These are phyloP conservation scores for Acrobasis suavella DNA, from an alignment of 2,888 invertebrate species.

Conservation along the genomic window DNA sequence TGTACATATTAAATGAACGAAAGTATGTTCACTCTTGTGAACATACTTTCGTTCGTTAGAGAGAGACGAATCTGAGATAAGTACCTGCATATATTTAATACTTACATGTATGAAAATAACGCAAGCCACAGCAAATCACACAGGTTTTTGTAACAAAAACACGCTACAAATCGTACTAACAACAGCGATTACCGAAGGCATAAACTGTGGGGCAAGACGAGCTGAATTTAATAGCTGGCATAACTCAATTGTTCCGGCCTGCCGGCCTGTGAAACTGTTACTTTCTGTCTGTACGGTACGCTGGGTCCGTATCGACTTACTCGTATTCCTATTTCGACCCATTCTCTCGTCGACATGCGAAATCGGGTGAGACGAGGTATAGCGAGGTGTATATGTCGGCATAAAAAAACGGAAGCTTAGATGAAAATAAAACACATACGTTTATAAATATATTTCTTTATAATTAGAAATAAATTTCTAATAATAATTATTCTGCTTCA, in stretches of 20 bases:
- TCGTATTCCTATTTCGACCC: not conserved
- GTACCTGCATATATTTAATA: too few species aligned
- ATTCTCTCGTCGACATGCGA: not conserved
- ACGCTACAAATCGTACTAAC: constrained; percentile 45
- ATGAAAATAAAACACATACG: too few species aligned
- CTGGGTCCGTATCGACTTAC: constrained; percentile 30
- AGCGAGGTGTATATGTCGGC: too few species aligned
- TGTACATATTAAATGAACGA: too few species aligned
- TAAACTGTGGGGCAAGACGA: constrained; percentile 47
- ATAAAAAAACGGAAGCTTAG: too few species aligned
- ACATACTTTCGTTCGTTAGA: too few species aligned
- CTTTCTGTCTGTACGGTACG: constrained; percentile 44
- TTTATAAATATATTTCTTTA: too few species aligned
- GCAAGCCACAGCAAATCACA: not conserved
- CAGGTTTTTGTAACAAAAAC: constrained; percentile 26
- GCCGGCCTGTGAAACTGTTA: constrained; percentile 67
- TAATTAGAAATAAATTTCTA: too few species aligned
- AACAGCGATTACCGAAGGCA: constrained; percentile 51
- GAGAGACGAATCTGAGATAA: too few species aligned
- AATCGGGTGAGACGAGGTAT: not conserved
- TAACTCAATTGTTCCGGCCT: constrained; percentile 73
- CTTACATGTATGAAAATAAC: too few species aligned
- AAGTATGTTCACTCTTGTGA: too few species aligned
- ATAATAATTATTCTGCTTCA: too few species aligned
- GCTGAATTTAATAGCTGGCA: constrained; percentile 66